phyloP scores from a whole-genome alignment of 1,140 invertebrate species.

The Drosophila santomea region DNA sequence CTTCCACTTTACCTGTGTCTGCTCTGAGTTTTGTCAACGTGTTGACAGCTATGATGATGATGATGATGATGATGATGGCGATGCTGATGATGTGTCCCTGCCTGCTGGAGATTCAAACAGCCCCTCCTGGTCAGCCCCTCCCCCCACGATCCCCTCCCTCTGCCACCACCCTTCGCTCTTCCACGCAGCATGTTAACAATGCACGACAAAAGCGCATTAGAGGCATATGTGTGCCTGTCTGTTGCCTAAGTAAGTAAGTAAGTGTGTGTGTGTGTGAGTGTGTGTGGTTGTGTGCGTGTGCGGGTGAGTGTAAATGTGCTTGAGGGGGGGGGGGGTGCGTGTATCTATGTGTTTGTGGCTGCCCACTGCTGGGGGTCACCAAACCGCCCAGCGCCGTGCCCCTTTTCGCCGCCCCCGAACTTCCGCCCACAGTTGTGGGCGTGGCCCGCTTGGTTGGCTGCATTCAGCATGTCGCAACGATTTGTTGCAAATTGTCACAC shows the following conservation, averaged over 20 bases:
- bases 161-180: not conserved
- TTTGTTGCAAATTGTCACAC: conserved; percentile 77
- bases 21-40: conserved; percentile 57
- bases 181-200: conserved; percentile 62
- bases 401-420: not conserved
- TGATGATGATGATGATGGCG: conserved; percentile 28
- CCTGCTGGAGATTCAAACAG: conserved; percentile 1
- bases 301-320: not conserved
- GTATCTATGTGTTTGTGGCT: conserved; percentile 21
- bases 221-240: conserved; percentile 44
- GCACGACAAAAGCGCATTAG: conserved; percentile 79
- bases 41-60: conserved; percentile 72
- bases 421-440: conserved; percentile 33
- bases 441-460: conserved; percentile 60
- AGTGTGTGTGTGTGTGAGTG: conserved; percentile 1
- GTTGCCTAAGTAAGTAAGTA: not conserved
- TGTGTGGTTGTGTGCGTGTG: not conserved
- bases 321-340: not conserved
- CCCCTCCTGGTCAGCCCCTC: not conserved
- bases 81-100: conserved; percentile 32
- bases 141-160: not conserved
- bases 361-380: conserved; percentile 36
- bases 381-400: not conserved
- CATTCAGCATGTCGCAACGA: conserved; percentile 72
- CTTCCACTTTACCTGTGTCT: conserved; percentile 40